phyloP scores from a whole-genome alignment of 2,113 vertebrate species.

The Hemiscyllium ocellatum region DNA sequence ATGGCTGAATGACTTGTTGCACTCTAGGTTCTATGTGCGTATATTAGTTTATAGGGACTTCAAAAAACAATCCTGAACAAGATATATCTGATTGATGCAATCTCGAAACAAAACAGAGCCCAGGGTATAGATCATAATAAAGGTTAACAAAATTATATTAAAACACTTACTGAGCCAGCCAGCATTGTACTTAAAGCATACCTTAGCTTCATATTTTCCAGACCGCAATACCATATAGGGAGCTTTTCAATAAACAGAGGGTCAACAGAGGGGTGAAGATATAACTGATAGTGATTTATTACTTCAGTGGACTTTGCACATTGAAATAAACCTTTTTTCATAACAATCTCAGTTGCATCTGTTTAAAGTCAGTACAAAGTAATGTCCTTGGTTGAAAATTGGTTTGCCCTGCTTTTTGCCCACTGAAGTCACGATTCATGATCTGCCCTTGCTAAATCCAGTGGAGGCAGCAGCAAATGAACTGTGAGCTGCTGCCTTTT shows the following conservation, averaged over 20 bases:
- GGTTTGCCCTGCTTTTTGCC: neutral
- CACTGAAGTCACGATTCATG: neutral
- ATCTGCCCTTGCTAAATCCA: neutral
- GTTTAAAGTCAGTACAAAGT: neutral
- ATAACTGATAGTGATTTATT: neutral
- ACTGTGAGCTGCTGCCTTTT: neutral
- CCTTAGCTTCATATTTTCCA: neutral
- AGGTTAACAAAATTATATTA: neutral
- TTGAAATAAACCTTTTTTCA: constrained; percentile 3
- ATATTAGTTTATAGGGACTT: neutral
- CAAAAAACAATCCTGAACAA: neutral
- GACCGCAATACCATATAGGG: constrained; percentile 1
- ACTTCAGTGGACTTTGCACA: neutral
- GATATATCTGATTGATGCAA: neutral
- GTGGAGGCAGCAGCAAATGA: neutral
- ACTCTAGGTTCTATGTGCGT: neutral
- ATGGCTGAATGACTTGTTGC: neutral
- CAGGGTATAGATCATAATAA: neutral
- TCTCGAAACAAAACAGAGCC: neutral
- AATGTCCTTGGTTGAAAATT: neutral
- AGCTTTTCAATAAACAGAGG: constrained; percentile 10
- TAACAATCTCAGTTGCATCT: neutral
- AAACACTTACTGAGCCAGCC: neutral
- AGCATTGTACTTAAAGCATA: neutral
- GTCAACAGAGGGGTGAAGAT: neutral